A percentile compares a stretch with the other conserved stretches of the same genome.
These are phyloP conservation scores for Xanthia togata DNA, from an alignment of 2,888 invertebrate species.

Conservation along the genomic window DNA sequence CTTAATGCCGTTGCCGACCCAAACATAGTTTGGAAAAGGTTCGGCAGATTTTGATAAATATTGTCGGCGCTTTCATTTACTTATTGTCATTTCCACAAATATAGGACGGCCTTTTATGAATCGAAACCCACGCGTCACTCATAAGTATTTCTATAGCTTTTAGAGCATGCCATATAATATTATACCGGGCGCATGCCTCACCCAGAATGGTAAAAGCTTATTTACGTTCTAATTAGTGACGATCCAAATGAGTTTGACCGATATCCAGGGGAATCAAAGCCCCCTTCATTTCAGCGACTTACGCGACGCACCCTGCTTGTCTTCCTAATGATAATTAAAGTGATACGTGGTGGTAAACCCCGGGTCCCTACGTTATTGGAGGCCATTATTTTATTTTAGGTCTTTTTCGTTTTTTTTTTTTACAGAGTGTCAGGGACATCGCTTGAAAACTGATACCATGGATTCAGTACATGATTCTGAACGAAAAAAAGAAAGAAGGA, in stretches of 20 bases:
- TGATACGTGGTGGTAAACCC: conserved; percentile 41
- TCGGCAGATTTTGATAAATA: no score
- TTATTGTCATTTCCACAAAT: background rate
- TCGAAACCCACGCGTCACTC: background rate
- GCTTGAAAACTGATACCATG: no score
- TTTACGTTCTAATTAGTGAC: conserved; percentile 37
- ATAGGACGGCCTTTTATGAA: background rate
- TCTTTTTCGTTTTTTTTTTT: no score
- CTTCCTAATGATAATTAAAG: conserved; percentile 40
- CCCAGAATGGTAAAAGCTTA: conserved; percentile 21
- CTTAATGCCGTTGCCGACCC: no score
- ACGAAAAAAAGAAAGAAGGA: no score
- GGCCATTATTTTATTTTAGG: background rate
- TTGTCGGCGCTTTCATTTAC: no score
- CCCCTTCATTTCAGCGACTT: conserved; percentile 29
- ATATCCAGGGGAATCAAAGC: conserved; percentile 42
- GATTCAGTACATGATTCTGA: no score
- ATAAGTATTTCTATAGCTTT: background rate
- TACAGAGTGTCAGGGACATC: no score
- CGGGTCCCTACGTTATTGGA: background rate
- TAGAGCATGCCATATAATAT: background rate
- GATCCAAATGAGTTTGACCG: conserved; percentile 44
- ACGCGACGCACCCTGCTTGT: conserved; percentile 39
- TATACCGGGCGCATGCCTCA: background rate
- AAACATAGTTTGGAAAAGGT: no score